A percentile compares a stretch with the other conserved stretches of the same genome.
phyloP scores from a whole-genome alignment of 2,113 vertebrate genomes.

The Ptyas mucosa region DNA sequence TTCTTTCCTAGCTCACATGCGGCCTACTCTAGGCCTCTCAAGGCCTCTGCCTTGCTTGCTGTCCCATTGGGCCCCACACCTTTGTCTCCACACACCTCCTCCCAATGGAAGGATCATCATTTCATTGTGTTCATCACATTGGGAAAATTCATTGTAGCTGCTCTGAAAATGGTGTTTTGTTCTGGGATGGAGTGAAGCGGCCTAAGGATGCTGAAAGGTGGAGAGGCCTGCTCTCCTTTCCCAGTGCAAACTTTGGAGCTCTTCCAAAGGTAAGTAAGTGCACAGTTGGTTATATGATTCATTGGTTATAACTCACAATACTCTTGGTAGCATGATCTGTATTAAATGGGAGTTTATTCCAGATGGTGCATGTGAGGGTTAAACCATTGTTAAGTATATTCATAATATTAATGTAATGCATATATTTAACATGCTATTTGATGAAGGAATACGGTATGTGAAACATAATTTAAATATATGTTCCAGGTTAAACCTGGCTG shows the following conservation, averaged over 20 bases:
- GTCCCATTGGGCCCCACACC: neutral
- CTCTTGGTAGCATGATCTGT: neutral
- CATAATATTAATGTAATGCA: neutral
- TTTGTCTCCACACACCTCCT: neutral
- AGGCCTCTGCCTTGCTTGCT: neutral
- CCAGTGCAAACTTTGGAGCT: neutral
- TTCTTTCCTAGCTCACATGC: neutral
- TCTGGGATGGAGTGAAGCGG: neutral
- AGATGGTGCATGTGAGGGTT: neutral
- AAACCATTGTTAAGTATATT: neutral
- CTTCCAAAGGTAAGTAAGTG: neutral
- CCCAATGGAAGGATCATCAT: neutral
- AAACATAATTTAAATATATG: neutral
- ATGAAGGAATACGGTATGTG: neutral
- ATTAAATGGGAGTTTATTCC: neutral
- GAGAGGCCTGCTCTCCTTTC: neutral
- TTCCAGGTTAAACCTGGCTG: neutral
- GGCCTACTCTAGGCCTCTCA: neutral
- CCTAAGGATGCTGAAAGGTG: neutral
- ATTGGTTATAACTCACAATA: neutral
- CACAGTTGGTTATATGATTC: neutral
- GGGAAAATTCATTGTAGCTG: neutral
- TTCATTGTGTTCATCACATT: neutral
- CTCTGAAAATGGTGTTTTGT: neutral
- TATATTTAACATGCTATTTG: neutral